phyloP scores from a whole-genome alignment of 2,888 invertebrate species.

The Pseudolycoriella hygida region DNA sequence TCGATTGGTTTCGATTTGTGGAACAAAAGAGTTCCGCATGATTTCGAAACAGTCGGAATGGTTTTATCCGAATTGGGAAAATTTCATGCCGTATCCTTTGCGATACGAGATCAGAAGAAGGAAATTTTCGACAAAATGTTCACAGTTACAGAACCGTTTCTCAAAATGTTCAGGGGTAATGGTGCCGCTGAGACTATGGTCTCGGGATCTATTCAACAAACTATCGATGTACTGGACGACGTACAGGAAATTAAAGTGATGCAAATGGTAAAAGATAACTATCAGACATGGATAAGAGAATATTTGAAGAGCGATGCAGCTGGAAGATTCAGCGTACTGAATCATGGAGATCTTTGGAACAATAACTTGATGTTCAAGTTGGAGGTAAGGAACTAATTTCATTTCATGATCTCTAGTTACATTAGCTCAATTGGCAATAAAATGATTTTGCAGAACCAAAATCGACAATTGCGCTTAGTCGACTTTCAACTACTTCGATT shows the following conservation, averaged over 20 bases:
- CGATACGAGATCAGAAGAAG: conserved; percentile 1
- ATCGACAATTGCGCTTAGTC: conserved; percentile 15
- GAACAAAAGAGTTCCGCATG: not conserved
- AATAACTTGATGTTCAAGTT: conserved; percentile 8
- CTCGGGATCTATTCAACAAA: too few relatives aligned
- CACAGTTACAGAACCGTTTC: too few relatives aligned
- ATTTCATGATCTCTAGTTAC: not conserved
- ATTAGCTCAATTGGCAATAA: too few relatives aligned
- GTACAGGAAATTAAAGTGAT: too few relatives aligned
- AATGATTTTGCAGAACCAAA: too few relatives aligned
- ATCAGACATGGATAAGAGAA: not conserved
- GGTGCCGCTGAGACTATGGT: too few relatives aligned
- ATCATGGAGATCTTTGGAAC: conserved; percentile 10
- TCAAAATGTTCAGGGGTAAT: too few relatives aligned
- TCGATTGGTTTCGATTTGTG: not conserved
- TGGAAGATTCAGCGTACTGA: conserved; percentile 7
- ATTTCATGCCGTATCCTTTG: conserved; percentile 9
- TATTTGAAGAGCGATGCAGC: not conserved
- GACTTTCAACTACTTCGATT: conserved; percentile 25
- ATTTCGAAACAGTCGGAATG: conserved; percentile 1
- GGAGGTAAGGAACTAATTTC: not conserved
- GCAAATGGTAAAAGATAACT: not conserved
- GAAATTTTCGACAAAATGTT: not conserved
- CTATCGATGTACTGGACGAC: too few relatives aligned
- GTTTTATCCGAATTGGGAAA: conserved; percentile 6